A percentile compares a stretch with the other conserved stretches of the same genome.
phyloP scores from a whole-genome alignment of 2,888 invertebrate species.

The Xylophagus ater region DNA sequence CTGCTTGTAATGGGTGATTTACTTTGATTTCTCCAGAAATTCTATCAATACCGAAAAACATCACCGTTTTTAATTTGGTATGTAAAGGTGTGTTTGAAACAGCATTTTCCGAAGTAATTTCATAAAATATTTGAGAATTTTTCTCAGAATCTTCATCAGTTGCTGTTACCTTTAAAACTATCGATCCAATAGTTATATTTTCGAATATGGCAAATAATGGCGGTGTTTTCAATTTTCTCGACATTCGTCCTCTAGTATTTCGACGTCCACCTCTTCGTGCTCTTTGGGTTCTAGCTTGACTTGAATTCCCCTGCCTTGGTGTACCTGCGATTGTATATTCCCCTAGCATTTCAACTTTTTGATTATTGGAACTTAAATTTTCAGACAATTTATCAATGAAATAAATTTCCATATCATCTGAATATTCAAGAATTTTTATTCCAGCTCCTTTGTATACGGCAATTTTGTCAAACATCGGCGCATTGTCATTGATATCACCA shows the following conservation, averaged over 20 bases:
- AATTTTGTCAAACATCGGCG: conserved; percentile 59
- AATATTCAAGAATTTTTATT: conserved; percentile 51
- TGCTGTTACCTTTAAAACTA: conserved; percentile 57
- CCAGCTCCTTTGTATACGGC: conserved; percentile 57
- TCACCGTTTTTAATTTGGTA: conserved; percentile 25
- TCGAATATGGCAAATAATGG: conserved; percentile 62
- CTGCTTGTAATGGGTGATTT: conserved; percentile 58
- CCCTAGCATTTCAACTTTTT: conserved; percentile 20
- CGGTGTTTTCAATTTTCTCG: conserved; percentile 29
- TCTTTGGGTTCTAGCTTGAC: conserved; percentile 24
- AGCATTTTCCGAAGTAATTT: conserved; percentile 55
- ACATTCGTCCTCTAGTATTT: conserved; percentile 39
- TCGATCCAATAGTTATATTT: conserved; percentile 56
- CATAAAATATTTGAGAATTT: conserved; percentile 62
- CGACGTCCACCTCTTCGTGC: conserved; percentile 33
- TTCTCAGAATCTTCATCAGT: conserved; percentile 59
- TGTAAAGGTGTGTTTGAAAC: conserved; percentile 36
- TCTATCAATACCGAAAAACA: conserved; percentile 65
- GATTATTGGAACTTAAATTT: conserved; percentile 17
- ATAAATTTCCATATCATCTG: conserved; percentile 43
- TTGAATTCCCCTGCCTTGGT: conserved; percentile 24
- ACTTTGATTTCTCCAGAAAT: conserved; percentile 63
- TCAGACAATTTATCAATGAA: conserved; percentile 31
- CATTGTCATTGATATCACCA: conserved; percentile 73
- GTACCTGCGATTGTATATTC: conserved; percentile 34